These are phyloP conservation scores for Gila orcuttii DNA, from an alignment of 2,113 vertebrate species.

Conservation along the genomic window DNA sequence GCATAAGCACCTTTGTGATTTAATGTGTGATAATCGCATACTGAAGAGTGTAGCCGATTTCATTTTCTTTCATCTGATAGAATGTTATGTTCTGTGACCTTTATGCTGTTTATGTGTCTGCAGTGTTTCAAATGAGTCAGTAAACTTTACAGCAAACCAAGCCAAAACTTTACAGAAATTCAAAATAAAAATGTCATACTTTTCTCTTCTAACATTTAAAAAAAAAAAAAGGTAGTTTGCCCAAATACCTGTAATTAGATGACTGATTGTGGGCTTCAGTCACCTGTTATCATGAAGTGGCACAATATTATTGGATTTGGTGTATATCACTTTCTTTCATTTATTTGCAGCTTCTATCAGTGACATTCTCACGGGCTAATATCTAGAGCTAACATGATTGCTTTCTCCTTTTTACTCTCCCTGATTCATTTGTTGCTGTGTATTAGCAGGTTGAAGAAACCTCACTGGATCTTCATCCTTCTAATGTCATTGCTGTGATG, in stretches of 20 bases:
- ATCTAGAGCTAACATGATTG: slow-evolving; percentile 51
- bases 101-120: slow-evolving; percentile 6
- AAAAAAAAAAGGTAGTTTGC: background rate
- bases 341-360: slow-evolving; percentile 35
- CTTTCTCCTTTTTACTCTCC: slow-evolving; percentile 11
- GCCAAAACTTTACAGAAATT: background rate
- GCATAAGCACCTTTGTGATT: slow-evolving; percentile 65
- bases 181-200: background rate
- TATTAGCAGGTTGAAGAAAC: slow-evolving; percentile 52
- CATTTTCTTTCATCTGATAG: slow-evolving; percentile 24
- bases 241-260: background rate
- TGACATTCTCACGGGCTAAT: slow-evolving; percentile 44
- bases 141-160: background rate
- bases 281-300: slow-evolving; percentile 15
- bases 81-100: slow-evolving; percentile 16
- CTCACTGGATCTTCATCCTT: slow-evolving; percentile 50
- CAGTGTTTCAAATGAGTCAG: background rate
- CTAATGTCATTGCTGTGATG: slow-evolving; percentile 48
- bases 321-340: slow-evolving; percentile 28
- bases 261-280: slow-evolving; percentile 11
- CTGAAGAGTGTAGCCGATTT: slow-evolving; percentile 50
- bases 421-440: slow-evolving; percentile 51
- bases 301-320: background rate
- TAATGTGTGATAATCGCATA: slow-evolving; percentile 63
- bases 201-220: background rate